Base-by-base conservation (phyloP, 2,113 vertebrate genomes). In the Raja brachyura region DNA sequence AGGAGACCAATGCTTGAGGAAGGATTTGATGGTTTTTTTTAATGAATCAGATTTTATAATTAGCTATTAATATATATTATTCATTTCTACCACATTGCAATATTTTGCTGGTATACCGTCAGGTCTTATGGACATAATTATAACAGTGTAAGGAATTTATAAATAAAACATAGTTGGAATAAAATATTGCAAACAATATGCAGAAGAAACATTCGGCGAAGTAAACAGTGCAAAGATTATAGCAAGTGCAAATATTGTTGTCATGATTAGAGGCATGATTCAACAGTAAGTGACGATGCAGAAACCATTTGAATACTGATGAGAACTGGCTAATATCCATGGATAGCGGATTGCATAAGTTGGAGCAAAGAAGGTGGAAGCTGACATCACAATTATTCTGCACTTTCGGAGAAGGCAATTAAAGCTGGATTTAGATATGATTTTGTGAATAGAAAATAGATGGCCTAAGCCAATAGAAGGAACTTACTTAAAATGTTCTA, bases 111-210 rank as follows among this genome's bases (percentile, higher is more conserved):
- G 59, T 10, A 6, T 18, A 66, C 83, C 63, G n/a, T 86, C 14
- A 86, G 81, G 22, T 63, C 59, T 31, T 22, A 13, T 70, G 68
- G 66, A 74, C 39, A 22, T 73, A 66, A 74, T 92, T 73, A 70
- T 70, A 92, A 92, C 39, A 92, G 31, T 10, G 66, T 70, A 28
- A 92, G 90, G 20, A 73, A 92, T 61, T 4, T 39, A 92, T 92
- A 92, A 92, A 92, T 92, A 92, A 92, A 92, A 92, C 90, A 92
- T 92, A 73, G 33, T 28, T 22, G 54, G 66, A 92, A 73, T 73
- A 54, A 90, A 73, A 92, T 73, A 73, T 39, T 54, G 90, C 68
- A 92, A 92, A 92, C 90, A 92, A 73, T 25, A 74, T 73, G 25
- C 39, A 74, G 31, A 54, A 92, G 70, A 28, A 48, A 92, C 48